Conservation (phyloP, 2,797 vertebrate species). For the Periophthalmus magnuspinnatus region DNA sequence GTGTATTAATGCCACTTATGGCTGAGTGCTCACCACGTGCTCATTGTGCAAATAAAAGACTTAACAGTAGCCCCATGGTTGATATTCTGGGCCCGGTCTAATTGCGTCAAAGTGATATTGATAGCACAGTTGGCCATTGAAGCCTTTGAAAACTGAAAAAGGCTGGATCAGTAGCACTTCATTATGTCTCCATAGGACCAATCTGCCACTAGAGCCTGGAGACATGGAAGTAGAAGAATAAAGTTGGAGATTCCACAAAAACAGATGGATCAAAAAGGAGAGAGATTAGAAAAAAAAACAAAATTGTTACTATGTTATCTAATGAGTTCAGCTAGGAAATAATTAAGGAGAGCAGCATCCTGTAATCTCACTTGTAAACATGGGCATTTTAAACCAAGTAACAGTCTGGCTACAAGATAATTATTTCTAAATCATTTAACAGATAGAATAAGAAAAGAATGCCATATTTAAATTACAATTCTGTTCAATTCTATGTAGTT, state of each 20-base stretch:
- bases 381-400: no score
- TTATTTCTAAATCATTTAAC: no score
- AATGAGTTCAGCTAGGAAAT: neutral
- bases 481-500: no score
- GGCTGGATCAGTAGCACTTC: constrained; percentile 69
- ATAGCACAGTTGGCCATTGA: constrained; percentile 36
- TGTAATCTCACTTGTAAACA: constrained; percentile 12
- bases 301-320: neutral
- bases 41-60: constrained; percentile 9
- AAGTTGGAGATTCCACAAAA: neutral
- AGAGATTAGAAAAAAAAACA: neutral
- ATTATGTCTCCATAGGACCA: constrained; percentile 62
- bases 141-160: constrained; percentile 52
- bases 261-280: neutral
- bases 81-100: constrained; percentile 20
- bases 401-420: no score
- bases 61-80: constrained; percentile 2
- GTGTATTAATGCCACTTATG: constrained; percentile 27
- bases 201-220: constrained; percentile 33
- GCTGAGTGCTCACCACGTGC: constrained; percentile 23
- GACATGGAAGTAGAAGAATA: constrained; percentile 23
- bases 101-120: constrained; percentile 55
- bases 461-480: no score
- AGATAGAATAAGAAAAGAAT: no score
- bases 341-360: constrained; percentile 27